A percentile compares a stretch with the other conserved stretches of the same genome.
These are phyloP conservation scores for Lithosia quadra DNA, from an alignment of 2,888 invertebrate species.

Conservation along the genomic window DNA sequence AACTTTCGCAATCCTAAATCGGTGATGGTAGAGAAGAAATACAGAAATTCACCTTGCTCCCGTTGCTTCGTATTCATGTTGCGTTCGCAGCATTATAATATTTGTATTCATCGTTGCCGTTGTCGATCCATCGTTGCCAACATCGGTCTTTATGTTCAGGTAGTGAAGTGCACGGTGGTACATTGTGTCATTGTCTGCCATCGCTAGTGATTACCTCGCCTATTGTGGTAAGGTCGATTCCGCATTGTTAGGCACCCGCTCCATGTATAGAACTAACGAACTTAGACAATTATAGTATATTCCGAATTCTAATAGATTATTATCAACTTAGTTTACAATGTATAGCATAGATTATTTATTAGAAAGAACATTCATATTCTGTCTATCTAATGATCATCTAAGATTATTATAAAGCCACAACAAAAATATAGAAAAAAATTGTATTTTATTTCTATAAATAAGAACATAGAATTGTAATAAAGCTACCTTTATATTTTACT, in stretches of 20 bases:
- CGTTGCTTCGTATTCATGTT: background rate
- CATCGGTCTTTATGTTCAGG: background rate
- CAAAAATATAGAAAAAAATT: too few relatives aligned
- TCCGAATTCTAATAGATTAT: background rate
- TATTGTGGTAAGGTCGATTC: slow-evolving; percentile 54
- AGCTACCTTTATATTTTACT: too few relatives aligned
- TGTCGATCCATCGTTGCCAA: too few relatives aligned
- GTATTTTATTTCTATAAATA: too few relatives aligned
- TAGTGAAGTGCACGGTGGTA: slow-evolving; percentile 22
- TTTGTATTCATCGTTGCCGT: background rate
- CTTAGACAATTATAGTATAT: background rate
- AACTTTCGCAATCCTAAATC: too few relatives aligned
- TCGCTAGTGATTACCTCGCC: slow-evolving; percentile 40
- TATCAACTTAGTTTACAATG: background rate
- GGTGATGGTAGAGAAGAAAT: too few relatives aligned
- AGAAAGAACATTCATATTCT: background rate
- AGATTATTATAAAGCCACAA: too few relatives aligned
- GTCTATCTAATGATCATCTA: background rate
- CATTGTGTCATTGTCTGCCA: slow-evolving; percentile 37
- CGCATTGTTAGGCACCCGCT: slow-evolving; percentile 29
- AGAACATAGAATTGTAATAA: too few relatives aligned
- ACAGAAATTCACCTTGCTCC: background rate
- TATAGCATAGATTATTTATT: background rate
- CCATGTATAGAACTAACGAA: background rate
- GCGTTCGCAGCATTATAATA: background rate